phyloP scores from a whole-genome alignment of 2,888 invertebrate species.

The Phaonia tiefii region DNA sequence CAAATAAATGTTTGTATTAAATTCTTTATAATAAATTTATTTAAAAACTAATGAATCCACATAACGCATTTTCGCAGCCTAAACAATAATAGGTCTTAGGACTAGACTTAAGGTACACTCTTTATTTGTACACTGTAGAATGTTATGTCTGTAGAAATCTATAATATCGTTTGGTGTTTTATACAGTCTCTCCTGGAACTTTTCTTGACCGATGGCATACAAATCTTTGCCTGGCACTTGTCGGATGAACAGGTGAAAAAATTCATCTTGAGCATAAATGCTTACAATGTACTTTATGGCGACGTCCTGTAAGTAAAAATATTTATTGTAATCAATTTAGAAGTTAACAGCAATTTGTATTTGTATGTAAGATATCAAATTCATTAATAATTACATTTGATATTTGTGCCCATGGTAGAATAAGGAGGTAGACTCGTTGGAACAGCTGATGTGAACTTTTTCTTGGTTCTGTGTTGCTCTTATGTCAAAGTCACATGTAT shows the following conservation, averaged over 20 bases:
- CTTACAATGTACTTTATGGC: slow-evolving; percentile 79
- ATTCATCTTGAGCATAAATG: slow-evolving; percentile 76
- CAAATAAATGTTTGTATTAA: too few species aligned
- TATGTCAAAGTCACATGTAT: too few species aligned
- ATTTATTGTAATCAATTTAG: slow-evolving; percentile 16
- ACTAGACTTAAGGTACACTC: slow-evolving; percentile 74
- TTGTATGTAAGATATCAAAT: too few species aligned
- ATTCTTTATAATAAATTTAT: too few species aligned
- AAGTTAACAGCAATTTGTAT: background rate
- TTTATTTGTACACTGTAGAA: slow-evolving; percentile 79
- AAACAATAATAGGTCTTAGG: slow-evolving; percentile 74
- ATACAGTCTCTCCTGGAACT: slow-evolving; percentile 77
- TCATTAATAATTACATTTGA: too few species aligned
- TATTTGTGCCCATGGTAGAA: too few species aligned
- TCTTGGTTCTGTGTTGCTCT: too few species aligned
- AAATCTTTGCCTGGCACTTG: slow-evolving; percentile 74
- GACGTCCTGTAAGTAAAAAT: slow-evolving; percentile 71
- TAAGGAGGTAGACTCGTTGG: too few species aligned
- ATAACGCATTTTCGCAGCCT: slow-evolving; percentile 39
- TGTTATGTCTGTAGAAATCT: slow-evolving; percentile 77
- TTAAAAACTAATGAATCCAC: too few species aligned
- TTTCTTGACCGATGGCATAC: slow-evolving; percentile 77
- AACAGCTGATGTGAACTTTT: too few species aligned
- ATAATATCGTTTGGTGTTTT: slow-evolving; percentile 78
- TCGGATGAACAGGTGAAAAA: slow-evolving; percentile 78